phyloP scores from a whole-genome alignment of 2,888 invertebrate species.

The Entomobrya multifasciata region DNA sequence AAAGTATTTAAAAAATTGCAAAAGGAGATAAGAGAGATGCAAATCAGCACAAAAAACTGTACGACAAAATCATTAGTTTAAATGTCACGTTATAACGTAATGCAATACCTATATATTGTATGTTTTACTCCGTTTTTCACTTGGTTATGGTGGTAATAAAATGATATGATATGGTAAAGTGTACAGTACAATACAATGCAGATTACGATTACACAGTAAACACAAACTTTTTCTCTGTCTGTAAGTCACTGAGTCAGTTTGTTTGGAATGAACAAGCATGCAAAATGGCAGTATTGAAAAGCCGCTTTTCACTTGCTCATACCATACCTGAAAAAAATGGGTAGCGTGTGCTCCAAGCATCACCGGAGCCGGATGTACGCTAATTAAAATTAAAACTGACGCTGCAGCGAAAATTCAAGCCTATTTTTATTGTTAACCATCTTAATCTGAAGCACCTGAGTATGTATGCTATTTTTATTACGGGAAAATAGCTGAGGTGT shows the following conservation, averaged over 20 bases:
- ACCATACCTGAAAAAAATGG: background rate
- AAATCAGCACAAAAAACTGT: constrained; percentile 41
- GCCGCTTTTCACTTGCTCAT: background rate
- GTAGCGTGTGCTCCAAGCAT: constrained; percentile 34
- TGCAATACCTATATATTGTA: background rate
- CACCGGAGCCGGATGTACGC: constrained; percentile 64
- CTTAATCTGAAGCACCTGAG: too few relatives aligned
- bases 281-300: constrained; percentile 17
- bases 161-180: constrained; percentile 43
- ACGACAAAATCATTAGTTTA: constrained; percentile 62
- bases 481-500: constrained; percentile 39
- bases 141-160: constrained; percentile 1
- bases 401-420: constrained; percentile 8
- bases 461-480: constrained; percentile 34
- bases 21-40: constrained; percentile 29
- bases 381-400: constrained; percentile 68
- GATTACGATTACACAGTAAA: too few relatives aligned
- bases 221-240: constrained; percentile 37
- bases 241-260: constrained; percentile 63
- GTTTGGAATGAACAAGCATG: constrained; percentile 50
- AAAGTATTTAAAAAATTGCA: too few relatives aligned
- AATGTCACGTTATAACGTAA: constrained; percentile 39
- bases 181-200: too few relatives aligned
- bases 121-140: background rate
- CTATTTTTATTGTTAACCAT: constrained; percentile 11